Evolutionary conservation across 2,797 vertebrate genomes (phyloP), one percentile per base, ranked within the genome.

Genomic region (Coccyzus lansbergi): DNA sequence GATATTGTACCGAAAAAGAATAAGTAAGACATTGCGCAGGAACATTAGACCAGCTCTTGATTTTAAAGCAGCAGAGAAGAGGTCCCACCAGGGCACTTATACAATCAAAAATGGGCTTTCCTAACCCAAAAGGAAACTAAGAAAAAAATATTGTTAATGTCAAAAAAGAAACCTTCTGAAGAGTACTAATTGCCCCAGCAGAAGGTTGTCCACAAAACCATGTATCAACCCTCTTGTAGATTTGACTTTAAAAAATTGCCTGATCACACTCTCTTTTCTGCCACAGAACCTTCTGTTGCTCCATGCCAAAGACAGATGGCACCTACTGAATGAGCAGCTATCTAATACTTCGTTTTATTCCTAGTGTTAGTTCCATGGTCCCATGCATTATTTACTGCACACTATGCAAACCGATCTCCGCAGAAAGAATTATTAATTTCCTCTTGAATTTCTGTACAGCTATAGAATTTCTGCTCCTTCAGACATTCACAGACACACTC

Each of bases 311-410:
- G 74, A 88, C 31, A 59, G 80, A 86, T 70, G 33, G 64, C 12
- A 40, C 56, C 75, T 59, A 26, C 31, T 31, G 52, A 33, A 62
- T 9, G n/a, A 63, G 76, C 90, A 94, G 75, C 84, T 59, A 34
- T 33, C 80, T 78, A 62, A 36, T 90, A 89, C 68, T 88, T 86
- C 70, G 68, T 18, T 94, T 94, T 93, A 92, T 86, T 82, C 44
- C 31, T 8, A 52, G 79, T 62, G 15, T 71, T 69, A 44, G 42
- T 42, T 70, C 55, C 0, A 0, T 55, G 46, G 33, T 68, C 74
- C 67, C n/a, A 77, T 93, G 60, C 71, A 94, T 95, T 92, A 94
- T 95, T 95, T 75, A 92, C 78, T 21, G 36, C 68, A 38, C 0
- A 0, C 68, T 36, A 68, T 33, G 78, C 86, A 94, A 94, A 83